phyloP scores from a whole-genome alignment of 2,113 vertebrate species.

The Mesembrinibis cayennensis region DNA sequence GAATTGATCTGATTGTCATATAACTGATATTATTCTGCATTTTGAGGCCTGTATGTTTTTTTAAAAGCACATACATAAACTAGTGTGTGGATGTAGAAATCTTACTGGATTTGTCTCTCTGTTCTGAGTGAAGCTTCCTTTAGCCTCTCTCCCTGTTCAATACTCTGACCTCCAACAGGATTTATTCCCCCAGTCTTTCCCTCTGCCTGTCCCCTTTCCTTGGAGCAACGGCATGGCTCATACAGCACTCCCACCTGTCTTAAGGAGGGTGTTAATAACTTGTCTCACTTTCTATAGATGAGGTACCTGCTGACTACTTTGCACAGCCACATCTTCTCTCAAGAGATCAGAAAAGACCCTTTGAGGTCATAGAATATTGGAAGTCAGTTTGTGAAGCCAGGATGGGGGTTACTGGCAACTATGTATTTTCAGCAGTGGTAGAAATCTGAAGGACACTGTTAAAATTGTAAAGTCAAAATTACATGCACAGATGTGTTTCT shows the following conservation, averaged over 20 bases:
- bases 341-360: not conserved
- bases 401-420: not conserved
- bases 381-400: not conserved
- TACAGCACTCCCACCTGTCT: not conserved
- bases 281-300: not conserved
- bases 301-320: not conserved
- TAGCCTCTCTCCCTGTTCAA: not conserved
- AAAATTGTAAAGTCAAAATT: not conserved
- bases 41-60: not conserved
- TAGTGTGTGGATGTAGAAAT: not conserved
- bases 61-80: not conserved
- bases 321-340: not conserved
- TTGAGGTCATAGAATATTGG: not conserved
- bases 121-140: not conserved
- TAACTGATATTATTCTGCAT: not conserved
- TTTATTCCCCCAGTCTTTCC: not conserved
- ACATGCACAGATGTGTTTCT: rapidly evolving
- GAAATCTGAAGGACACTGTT: not conserved
- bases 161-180: not conserved
- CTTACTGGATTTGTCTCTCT: not conserved
- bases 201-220: not conserved
- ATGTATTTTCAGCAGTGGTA: not conserved
- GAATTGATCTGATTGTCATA: not conserved
- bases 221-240: not conserved
- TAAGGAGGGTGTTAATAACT: not conserved